Percentiles rank a stretch among this genome's conserved stretches.
Conservation (phyloP, 2,113 vertebrate genomes). For the Rhineura floridana region DNA sequence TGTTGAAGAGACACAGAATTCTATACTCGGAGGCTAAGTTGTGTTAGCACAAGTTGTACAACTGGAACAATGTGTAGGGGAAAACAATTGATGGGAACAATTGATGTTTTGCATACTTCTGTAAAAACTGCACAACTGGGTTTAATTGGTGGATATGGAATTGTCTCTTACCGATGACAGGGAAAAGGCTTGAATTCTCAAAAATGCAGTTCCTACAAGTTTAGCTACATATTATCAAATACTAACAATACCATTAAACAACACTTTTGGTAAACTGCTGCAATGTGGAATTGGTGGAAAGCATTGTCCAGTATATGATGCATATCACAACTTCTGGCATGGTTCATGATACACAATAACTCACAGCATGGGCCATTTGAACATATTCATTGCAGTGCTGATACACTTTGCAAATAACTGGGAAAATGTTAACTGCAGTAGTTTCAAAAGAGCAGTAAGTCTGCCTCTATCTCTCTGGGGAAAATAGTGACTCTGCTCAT, state of each 20-base stretch:
- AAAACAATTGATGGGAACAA: neutral
- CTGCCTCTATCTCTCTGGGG: neutral
- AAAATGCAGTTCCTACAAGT: conserved; percentile 8
- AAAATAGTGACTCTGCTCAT: neutral
- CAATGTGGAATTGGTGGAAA: conserved; percentile 3
- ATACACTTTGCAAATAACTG: neutral
- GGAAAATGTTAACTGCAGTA: neutral
- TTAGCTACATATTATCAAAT: neutral
- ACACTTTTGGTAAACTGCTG: conserved; percentile 12
- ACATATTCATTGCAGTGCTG: conserved; percentile 4
- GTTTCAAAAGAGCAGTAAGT: neutral
- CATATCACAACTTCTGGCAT: conserved; percentile 42
- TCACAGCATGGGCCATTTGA: conserved; percentile 39
- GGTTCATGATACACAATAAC: conserved; percentile 20
- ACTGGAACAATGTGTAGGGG: neutral
- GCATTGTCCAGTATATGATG: conserved; percentile 23
- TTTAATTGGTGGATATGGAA: neutral
- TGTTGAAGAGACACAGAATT: neutral
- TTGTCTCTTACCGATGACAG: neutral
- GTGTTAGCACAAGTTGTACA: neutral
- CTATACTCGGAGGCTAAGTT: neutral
- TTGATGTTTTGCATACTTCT: neutral
- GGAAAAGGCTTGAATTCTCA: neutral
- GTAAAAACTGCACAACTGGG: neutral
- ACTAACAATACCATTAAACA: neutral